Conservation (phyloP, 92 coral and sea anemone genomes). For the Parazoanthus darwini region DNA sequence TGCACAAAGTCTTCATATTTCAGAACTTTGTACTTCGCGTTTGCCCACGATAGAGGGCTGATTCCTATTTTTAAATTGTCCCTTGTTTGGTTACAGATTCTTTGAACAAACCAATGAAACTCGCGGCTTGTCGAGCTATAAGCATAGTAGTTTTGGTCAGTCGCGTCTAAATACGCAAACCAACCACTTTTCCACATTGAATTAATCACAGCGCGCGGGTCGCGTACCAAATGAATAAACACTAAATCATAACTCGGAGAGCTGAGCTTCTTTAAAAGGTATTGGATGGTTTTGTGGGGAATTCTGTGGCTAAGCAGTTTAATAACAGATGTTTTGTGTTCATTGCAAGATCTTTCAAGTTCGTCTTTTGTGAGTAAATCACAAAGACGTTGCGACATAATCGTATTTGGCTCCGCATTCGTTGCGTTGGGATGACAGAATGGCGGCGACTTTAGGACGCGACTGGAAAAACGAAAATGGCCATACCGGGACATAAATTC, state of each 20-base stretch:
- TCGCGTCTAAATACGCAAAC: slow-evolving; percentile 7
- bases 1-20: slow-evolving; percentile 31
- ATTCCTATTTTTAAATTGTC: neutral
- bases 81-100: slow-evolving; percentile 12
- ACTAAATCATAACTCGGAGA: slow-evolving; percentile 9
- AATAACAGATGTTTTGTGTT: slow-evolving; percentile 19
- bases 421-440: slow-evolving; percentile 1
- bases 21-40: slow-evolving; percentile 13
- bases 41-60: neutral
- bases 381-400: slow-evolving; percentile 19
- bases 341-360: slow-evolving; percentile 23
- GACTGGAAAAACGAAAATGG: slow-evolving; percentile 33
- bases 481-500: slow-evolving; percentile 29
- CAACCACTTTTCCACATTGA: slow-evolving; percentile 38
- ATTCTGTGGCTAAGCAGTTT: slow-evolving; percentile 38
- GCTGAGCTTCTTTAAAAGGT: slow-evolving; percentile 8
- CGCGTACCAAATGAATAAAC: slow-evolving; percentile 34
- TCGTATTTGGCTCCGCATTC: neutral
- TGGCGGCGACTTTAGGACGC: slow-evolving; percentile 31
- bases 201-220: slow-evolving; percentile 28
- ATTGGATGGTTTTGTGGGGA: slow-evolving; percentile 9
- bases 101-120: slow-evolving; percentile 36
- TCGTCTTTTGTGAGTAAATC: slow-evolving; percentile 6
- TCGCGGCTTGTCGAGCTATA: slow-evolving; percentile 9
- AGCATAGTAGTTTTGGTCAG: neutral